These are phyloP conservation scores for Phrynosoma blainvillii DNA, from an alignment of 2,113 vertebrate genomes.

Conservation along the genomic window DNA sequence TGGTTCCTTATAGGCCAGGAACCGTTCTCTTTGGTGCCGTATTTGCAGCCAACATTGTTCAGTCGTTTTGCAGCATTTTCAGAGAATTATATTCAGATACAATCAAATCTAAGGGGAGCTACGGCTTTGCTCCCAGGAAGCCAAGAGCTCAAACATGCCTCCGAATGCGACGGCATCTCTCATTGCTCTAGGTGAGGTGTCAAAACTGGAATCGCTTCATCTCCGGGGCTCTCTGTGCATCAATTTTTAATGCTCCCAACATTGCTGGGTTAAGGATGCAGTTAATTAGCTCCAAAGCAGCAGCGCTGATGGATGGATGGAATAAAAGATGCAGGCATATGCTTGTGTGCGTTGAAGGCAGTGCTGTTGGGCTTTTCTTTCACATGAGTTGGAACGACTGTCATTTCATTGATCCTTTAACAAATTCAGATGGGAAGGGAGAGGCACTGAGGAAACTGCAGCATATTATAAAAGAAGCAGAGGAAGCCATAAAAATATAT, in stretches of 20 bases:
- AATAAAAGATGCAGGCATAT: not conserved
- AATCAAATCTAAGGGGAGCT: not conserved
- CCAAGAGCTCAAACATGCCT: not conserved
- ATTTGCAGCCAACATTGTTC: too few species aligned
- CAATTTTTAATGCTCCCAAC: slow-evolving; percentile 35
- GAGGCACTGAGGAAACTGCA: not conserved
- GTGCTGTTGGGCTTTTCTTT: not conserved
- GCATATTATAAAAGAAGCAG: not conserved
- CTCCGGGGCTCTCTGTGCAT: slow-evolving; percentile 11
- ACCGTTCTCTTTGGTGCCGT: too few species aligned
- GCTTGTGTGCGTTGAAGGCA: not conserved
- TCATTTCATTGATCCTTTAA: not conserved
- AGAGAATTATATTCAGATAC: not conserved
- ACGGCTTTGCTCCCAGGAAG: slow-evolving; percentile 27
- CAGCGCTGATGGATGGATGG: not conserved
- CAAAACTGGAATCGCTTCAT: not conserved
- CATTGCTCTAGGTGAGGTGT: not conserved
- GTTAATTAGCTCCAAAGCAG: not conserved
- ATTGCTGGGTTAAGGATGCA: not conserved
- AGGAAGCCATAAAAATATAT: too few species aligned
- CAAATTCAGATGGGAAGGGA: not conserved
- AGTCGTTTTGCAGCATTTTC: not conserved
- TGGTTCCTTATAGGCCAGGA: too few species aligned
- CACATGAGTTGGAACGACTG: not conserved
- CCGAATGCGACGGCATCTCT: not conserved